Conservation (phyloP, 2,888 invertebrate genomes). For the Mellilla xanthometata region DNA sequence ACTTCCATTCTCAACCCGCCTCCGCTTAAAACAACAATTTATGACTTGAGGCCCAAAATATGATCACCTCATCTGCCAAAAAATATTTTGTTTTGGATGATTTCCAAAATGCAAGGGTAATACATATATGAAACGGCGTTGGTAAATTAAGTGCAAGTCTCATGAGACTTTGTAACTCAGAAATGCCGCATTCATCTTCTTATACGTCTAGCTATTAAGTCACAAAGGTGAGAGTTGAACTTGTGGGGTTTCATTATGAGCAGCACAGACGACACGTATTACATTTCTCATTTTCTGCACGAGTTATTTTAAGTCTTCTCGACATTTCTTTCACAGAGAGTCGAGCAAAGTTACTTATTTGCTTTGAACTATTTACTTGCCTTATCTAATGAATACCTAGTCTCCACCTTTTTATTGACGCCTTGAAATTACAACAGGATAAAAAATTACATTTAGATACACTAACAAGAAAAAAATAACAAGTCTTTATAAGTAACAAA, state of each 20-base stretch:
- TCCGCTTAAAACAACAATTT: conserved; percentile 30
- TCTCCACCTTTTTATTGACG: neutral
- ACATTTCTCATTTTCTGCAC: conserved; percentile 22
- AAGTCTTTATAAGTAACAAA: neutral
- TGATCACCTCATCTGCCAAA: neutral
- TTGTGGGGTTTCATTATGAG: conserved; percentile 17
- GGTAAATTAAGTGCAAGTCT: too few species aligned
- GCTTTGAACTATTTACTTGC: neutral
- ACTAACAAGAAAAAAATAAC: too few species aligned
- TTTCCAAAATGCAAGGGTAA: too few species aligned
- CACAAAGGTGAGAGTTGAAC: conserved; percentile 28
- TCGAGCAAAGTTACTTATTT: neutral
- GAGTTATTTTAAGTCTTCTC: conserved; percentile 15
- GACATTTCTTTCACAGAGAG: conserved; percentile 1
- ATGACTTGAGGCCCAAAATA: conserved; percentile 14
- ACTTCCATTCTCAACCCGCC: conserved; percentile 41
- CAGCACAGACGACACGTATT: conserved; percentile 18
- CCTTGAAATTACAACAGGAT: too few species aligned
- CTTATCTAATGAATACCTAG: neutral
- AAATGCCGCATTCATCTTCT: conserved; percentile 23
- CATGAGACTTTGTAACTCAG: too few species aligned
- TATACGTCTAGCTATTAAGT: conserved; percentile 9
- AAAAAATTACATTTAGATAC: too few species aligned
- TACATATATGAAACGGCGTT: too few species aligned
- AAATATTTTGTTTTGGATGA: too few species aligned